phyloP scores from a whole-genome alignment of 2,888 invertebrate species.

The Synanthedon vespiformis region DNA sequence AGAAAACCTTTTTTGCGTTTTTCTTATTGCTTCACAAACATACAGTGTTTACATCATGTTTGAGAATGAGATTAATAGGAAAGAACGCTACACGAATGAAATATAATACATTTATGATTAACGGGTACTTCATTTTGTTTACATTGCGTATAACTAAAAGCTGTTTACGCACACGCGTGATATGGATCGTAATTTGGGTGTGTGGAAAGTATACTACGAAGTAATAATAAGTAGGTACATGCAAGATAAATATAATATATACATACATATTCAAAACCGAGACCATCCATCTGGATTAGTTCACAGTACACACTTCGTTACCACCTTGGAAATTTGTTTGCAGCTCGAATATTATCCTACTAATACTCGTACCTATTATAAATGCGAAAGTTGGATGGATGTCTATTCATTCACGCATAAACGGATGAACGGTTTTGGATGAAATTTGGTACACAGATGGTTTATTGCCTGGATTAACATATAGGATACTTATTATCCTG shows the following conservation, averaged over 20 bases:
- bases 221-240: neutral
- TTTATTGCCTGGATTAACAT: neutral
- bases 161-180: neutral
- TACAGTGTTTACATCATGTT: too few species aligned
- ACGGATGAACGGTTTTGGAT: neutral
- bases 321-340: too few species aligned
- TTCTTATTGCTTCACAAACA: too few species aligned
- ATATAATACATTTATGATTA: neutral
- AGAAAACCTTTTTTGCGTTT: too few species aligned
- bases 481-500: too few species aligned
- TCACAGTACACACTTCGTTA: conserved; percentile 15
- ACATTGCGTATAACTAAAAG: neutral
- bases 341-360: too few species aligned
- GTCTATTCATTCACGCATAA: neutral
- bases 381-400: conserved; percentile 6
- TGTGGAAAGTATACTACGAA: neutral
- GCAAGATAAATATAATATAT: neutral
- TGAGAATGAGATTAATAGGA: too few species aligned
- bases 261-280: neutral
- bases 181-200: neutral
- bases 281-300: conserved; percentile 18
- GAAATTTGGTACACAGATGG: neutral
- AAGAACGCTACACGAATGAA: neutral
- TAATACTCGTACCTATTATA: neutral
- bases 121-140: neutral